These are phyloP conservation scores for Zaprionus ghesquierei DNA, from an alignment of 1,140 invertebrate species.

Conservation along the genomic window DNA sequence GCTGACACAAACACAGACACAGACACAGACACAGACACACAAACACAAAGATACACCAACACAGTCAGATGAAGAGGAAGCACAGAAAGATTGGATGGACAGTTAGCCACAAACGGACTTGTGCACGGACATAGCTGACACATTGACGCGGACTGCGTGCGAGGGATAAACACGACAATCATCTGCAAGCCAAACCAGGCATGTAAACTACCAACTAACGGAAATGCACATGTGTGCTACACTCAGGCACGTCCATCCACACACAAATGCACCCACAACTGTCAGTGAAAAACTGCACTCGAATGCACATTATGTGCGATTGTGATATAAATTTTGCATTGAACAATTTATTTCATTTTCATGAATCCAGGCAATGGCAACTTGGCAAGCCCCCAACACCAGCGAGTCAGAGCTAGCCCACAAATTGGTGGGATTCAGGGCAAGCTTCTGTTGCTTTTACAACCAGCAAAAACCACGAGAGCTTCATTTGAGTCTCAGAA, in stretches of 20 bases:
- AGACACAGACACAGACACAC: constrained; percentile 20
- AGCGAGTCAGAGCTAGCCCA: not conserved
- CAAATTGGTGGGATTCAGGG: not conserved
- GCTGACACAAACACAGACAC: constrained; percentile 19
- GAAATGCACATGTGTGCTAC: constrained; percentile 4
- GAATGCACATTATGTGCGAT: constrained; percentile 63
- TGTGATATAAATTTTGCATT: constrained; percentile 43
- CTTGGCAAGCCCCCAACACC: constrained; percentile 19
- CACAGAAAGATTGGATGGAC: constrained; percentile 1
- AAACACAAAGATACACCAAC: not conserved
- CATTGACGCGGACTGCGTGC: constrained; percentile 29
- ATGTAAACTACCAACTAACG: constrained; percentile 35
- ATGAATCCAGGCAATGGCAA: not conserved
- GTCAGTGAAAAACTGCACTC: constrained; percentile 71
- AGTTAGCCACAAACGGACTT: constrained; percentile 16
- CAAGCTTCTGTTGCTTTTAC: not conserved
- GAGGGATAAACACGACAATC: constrained; percentile 40
- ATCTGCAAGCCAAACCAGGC: constrained; percentile 29
- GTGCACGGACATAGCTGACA: constrained; percentile 22
- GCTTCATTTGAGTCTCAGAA: too few species aligned
- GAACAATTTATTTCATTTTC: constrained; percentile 39
- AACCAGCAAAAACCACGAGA: too few species aligned
- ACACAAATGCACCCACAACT: constrained; percentile 14
- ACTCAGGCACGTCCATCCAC: not conserved
- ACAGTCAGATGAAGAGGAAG: too few species aligned